Evolutionary conservation across 2,113 vertebrate genomes (phyloP).

Genomic region (Pipa parva): DNA sequence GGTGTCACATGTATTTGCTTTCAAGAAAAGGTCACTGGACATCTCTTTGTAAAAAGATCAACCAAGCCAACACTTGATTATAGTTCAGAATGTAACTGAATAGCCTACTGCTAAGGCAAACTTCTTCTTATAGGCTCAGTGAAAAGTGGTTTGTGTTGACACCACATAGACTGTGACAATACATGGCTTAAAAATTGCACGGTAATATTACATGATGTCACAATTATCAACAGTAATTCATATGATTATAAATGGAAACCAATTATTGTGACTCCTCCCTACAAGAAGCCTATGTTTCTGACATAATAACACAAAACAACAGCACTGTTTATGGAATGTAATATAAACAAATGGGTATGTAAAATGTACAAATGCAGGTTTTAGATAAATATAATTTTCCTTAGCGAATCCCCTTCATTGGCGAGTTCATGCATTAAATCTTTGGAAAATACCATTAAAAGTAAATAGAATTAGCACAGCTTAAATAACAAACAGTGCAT

Average conservation of each 20-base stretch:
- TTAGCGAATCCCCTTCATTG: neutral
- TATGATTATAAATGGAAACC: neutral
- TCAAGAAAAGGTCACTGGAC: too few species aligned
- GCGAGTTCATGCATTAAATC: neutral
- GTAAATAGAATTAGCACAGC: conserved; percentile 1
- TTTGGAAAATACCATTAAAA: conserved; percentile 20
- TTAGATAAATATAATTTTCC: conserved; percentile 14
- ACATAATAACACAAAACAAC: conserved; percentile 2
- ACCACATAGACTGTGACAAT: too few species aligned
- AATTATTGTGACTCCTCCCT: neutral
- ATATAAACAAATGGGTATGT: neutral
- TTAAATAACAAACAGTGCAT: conserved; percentile 13
- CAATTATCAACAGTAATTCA: conserved; percentile 15
- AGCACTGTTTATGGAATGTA: neutral
- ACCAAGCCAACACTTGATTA: too few species aligned
- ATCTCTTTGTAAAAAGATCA: too few species aligned
- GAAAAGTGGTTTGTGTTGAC: too few species aligned
- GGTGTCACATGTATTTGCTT: too few species aligned
- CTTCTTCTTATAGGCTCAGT: too few species aligned
- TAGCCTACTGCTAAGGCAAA: too few species aligned
- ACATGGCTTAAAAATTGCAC: too few species aligned
- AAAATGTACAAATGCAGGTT: conserved; percentile 22
- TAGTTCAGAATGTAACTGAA: too few species aligned
- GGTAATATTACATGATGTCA: conserved; percentile 17
- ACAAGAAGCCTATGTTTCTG: neutral